Conservation (phyloP, 2,797 vertebrate species). For the Tamandua tetradactyla region DNA sequence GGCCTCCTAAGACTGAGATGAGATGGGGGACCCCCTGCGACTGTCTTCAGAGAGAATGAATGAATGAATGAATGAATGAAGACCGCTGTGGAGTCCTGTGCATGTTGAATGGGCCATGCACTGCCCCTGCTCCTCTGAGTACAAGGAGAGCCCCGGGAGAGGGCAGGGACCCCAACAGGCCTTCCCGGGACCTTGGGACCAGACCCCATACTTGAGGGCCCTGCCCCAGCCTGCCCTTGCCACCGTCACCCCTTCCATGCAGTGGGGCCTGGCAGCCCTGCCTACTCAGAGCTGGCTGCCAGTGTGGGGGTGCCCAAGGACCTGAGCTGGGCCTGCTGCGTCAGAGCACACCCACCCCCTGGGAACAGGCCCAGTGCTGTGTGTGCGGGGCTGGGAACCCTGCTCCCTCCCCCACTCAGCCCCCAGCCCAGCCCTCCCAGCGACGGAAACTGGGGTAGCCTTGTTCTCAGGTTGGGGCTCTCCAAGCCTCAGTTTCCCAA, state of each 20-base stretch:
- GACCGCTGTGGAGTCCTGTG: fast-evolving
- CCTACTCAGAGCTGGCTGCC: fast-evolving
- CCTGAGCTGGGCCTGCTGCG: fast-evolving
- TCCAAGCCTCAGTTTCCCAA: not conserved
- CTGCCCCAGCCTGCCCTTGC: not conserved
- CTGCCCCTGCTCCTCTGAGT: not conserved
- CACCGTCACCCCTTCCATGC: not conserved
- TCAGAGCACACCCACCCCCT: not conserved
- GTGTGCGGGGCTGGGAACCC: not conserved
- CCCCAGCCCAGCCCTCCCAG: not conserved
- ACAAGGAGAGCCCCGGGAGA: too few relatives aligned
- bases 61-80: fast-evolving
- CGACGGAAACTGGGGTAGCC: not conserved
- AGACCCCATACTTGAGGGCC: too few relatives aligned
- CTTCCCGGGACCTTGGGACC: not conserved
- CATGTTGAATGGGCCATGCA: fast-evolving
- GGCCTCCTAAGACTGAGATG: too few relatives aligned
- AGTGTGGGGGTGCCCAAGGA: not conserved
- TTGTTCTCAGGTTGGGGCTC: not conserved
- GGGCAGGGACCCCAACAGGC: fast-evolving
- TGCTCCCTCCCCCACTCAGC: not conserved
- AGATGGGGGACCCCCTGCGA: too few relatives aligned
- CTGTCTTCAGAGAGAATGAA: not conserved
- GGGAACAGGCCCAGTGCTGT: not conserved
- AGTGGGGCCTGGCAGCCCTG: not conserved